A percentile compares a stretch with the other conserved stretches of the same genome.
phyloP scores from a whole-genome alignment of 2,888 invertebrate species.

The Mythimna albipuncta region DNA sequence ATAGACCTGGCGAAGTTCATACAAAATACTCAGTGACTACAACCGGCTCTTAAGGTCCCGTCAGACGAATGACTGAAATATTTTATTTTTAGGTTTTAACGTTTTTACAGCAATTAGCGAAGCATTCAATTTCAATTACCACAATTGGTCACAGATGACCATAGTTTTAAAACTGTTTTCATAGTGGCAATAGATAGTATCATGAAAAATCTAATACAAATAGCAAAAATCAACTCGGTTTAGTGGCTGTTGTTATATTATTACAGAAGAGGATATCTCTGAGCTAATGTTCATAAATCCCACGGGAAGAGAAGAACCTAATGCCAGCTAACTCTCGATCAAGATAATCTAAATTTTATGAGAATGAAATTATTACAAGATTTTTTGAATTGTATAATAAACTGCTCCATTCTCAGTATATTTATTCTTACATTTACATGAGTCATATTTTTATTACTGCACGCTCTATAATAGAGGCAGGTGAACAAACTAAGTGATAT shows the following conservation, averaged over 20 bases:
- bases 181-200: not conserved
- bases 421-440: slow-evolving; percentile 30
- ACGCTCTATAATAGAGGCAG: slow-evolving; percentile 32
- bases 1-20: no score
- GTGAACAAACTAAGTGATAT: slow-evolving; percentile 54
- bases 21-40: no score
- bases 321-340: slow-evolving; percentile 13
- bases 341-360: slow-evolving; percentile 24
- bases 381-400: slow-evolving; percentile 5
- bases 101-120: not conserved
- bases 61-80: not conserved
- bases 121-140: not conserved
- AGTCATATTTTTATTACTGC: slow-evolving; percentile 40
- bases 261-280: not conserved
- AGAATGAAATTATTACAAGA: slow-evolving; percentile 24
- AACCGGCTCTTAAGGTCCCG: slow-evolving; percentile 9
- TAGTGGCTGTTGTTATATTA: not conserved
- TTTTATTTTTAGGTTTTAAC: not conserved
- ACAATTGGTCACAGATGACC: not conserved
- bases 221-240: not conserved
- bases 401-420: slow-evolving; percentile 18
- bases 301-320: slow-evolving; percentile 14
- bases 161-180: slow-evolving; percentile 6
- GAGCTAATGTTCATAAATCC: slow-evolving; percentile 6
- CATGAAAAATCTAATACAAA: not conserved